Evolutionary conservation across 1,140 invertebrate species (phyloP), one percentile per base, ranked within the genome.

Genomic region (Cyclina sinensis): DNA sequence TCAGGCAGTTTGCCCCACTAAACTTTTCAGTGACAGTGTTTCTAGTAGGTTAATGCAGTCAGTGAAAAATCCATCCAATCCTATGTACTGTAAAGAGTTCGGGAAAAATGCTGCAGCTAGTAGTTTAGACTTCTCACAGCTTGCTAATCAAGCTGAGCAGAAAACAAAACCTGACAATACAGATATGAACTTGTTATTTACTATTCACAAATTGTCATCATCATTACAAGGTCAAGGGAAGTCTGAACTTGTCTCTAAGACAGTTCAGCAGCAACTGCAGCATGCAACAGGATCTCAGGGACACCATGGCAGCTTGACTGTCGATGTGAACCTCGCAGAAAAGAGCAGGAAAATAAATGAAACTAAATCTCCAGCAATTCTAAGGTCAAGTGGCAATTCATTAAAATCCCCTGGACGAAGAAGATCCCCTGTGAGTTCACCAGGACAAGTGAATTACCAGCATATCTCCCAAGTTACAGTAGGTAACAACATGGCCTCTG

Each of bases 191-290:
- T 27, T 84, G 37, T 68, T 48, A 21, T 46, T 46, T 76, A 86
- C 85, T 24, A 86, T 86, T 32, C 46, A 79, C 27, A 86, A 86
- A 27, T 39, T 86, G 35, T 86, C 85, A 43, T 79, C 85, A 68
- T 57, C 85, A 27, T 68, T 86, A 24, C 62, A 84, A 27, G 59
- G 59, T 9, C 81, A 46, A 11, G 3, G 59, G 46, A 62, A 39
- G 21, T 32, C 54, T 43, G 79, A 57, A 21, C 32, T 39, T 39
- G 70, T 57, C 11, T 16, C 18, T 14, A 65, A 65, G n/a, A 4
- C 59, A n/a, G 32, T 84, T 39, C 39, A 27, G 30, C 39, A 59
- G 9, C 51, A 65, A 35, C 12, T 46, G 37, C 62, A 84, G 65
- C 59, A 35, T 46, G 46, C 37, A 30, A 39, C 24, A n/a, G 65